Evolutionary conservation across 1,140 invertebrate genomes (phyloP).

Genomic region (Ctenoplectra terminalis): DNA sequence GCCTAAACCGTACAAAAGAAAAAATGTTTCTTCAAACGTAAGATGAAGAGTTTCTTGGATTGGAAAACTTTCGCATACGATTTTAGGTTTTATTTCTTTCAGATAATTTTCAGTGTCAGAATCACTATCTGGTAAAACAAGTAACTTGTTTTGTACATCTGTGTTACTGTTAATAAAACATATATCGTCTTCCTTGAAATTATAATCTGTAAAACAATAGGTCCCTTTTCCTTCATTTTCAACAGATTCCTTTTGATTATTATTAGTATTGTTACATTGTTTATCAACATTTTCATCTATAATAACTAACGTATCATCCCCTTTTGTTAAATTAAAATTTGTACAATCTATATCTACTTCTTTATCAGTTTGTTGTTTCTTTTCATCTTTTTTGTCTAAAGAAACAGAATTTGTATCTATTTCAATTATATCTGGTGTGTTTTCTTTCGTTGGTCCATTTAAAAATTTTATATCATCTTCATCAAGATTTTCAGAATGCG

Average conservation of each 20-base stretch:
- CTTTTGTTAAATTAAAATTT: constrained; percentile 74
- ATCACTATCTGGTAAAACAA: constrained; percentile 87
- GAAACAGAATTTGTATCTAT: constrained; percentile 34
- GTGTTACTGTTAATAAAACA: constrained; percentile 74
- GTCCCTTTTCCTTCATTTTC: constrained; percentile 41
- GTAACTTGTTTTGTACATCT: constrained; percentile 80
- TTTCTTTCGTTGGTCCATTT: constrained; percentile 5
- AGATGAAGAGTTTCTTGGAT: constrained; percentile 87
- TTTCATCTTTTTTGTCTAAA: constrained; percentile 22
- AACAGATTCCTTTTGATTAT: neutral
- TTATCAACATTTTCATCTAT: constrained; percentile 66
- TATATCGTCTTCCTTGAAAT: constrained; percentile 56
- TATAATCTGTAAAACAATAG: constrained; percentile 55
- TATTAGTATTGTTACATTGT: constrained; percentile 57
- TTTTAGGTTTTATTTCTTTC: constrained; percentile 84
- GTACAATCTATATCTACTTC: constrained; percentile 60
- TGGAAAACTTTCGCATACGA: constrained; percentile 84
- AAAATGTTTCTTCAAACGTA: constrained; percentile 91
- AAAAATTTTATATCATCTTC: neutral
- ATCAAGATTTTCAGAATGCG: neutral
- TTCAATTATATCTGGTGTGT: constrained; percentile 47
- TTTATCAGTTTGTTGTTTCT: constrained; percentile 29
- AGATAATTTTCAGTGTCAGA: constrained; percentile 87
- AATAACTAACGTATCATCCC: constrained; percentile 75
- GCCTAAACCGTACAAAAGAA: constrained; percentile 89